These are phyloP conservation scores for Mythimna vitellina DNA, from an alignment of 2,888 invertebrate genomes.

Conservation along the genomic window DNA sequence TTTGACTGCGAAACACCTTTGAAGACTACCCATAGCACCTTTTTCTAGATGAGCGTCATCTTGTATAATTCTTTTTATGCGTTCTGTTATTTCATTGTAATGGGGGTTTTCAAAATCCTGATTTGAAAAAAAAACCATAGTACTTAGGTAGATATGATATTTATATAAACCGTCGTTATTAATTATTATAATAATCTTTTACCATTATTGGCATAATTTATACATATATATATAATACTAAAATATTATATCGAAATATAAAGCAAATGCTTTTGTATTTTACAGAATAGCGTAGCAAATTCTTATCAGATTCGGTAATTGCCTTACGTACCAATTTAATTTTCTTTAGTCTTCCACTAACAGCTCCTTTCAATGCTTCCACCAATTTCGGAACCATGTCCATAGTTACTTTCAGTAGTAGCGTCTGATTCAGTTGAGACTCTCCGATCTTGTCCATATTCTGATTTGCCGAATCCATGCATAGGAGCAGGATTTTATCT, in stretches of 20 bases:
- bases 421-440: conserved; percentile 94
- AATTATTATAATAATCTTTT: neutral
- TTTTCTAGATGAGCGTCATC: conserved; percentile 90
- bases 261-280: neutral
- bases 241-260: conserved; percentile 3
- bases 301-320: neutral
- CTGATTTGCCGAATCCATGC: conserved; percentile 87
- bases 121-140: neutral
- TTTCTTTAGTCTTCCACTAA: conserved; percentile 89
- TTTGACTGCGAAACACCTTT: conserved; percentile 92
- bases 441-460: conserved; percentile 91
- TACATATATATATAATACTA: too few species aligned
- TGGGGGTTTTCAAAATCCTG: conserved; percentile 84
- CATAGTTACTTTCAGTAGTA: conserved; percentile 94
- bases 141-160: too few species aligned
- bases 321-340: conserved; percentile 88
- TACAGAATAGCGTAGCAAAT: neutral
- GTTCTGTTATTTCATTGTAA: conserved; percentile 83
- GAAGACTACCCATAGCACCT: conserved; percentile 88
- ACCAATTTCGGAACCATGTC: conserved; percentile 93
- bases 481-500: conserved; percentile 93
- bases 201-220: too few species aligned
- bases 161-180: neutral
- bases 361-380: conserved; percentile 88
- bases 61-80: conserved; percentile 88